Base-by-base conservation (phyloP, 2,113 vertebrate genomes). In the Onychostoma macrolepis region DNA sequence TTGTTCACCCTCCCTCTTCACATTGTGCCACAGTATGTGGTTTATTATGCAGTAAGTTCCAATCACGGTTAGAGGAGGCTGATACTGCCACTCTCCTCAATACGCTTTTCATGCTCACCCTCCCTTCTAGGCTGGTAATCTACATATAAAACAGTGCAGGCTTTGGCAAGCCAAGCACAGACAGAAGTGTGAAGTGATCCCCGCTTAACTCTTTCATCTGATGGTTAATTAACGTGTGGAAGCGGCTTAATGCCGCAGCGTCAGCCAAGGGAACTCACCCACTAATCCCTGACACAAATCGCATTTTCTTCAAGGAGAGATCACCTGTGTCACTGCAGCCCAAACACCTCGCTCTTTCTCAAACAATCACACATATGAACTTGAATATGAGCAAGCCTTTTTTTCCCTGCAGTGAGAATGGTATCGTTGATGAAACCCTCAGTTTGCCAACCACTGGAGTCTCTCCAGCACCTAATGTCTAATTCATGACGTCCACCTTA, bases 281-380 rank as follows among this genome's bases (percentile, higher is more conserved):
- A 87, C 91, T 93, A 94, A 95, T 94, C 94, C 94, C 90, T 80
- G 58, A 89, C 89, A 91, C 80, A 93, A 95, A 95, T 95, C 92
- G 91, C 93, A 94, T 95, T 95, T 95, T 90, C 91, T 89, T 74
- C 58, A 36, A 89, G 89, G 89, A 91, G 84, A 93, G 91, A 87
- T 91, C 92, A 92, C 90, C 92, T 91, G 71, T 91, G 93, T 94
- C 91, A 85, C 91, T 75, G 88, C 80, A 58, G 5, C 10, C 41
- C 45, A 56, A 87, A 88, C 82, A n/a, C 78, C 43, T 84, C 58
- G 65, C 26, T 82, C 50, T 43, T 88, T 67, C 85, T 88, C 84
- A 4, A 9, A 38, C 58, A 74, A 65, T 88, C 84, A 4, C 21
- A 38, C 45, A 53, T 74, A 67, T 26, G 63, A 53, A 74, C 48